A percentile compares a stretch with the other conserved stretches of the same genome.
These are phyloP conservation scores for Melanotaenia duboulayi DNA, from an alignment of 2,113 vertebrate genomes.

Conservation along the genomic window DNA sequence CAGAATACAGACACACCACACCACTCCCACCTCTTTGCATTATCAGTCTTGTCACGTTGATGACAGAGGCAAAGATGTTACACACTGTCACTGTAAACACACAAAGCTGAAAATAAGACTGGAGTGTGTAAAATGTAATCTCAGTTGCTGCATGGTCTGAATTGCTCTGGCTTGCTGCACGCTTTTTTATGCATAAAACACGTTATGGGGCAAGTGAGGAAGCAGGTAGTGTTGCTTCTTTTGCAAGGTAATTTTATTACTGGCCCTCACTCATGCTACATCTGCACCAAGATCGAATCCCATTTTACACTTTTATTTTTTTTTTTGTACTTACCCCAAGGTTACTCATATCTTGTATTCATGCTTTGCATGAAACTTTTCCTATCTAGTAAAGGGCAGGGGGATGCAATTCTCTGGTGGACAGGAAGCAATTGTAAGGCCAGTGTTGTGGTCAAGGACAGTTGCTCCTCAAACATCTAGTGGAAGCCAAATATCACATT, in stretches of 20 bases:
- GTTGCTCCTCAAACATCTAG: neutral
- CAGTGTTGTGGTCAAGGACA: conserved; percentile 9
- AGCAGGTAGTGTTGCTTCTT: conserved; percentile 1
- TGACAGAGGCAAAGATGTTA: conserved; percentile 15
- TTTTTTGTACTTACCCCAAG: conserved; percentile 1
- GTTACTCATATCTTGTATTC: conserved; percentile 16
- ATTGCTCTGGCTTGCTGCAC: conserved; percentile 3
- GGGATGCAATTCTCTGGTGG: neutral
- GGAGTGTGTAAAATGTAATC: conserved; percentile 4
- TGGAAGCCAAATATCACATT: neutral
- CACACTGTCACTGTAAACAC: conserved; percentile 3
- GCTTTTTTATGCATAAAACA: conserved; percentile 9
- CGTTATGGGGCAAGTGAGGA: conserved; percentile 6
- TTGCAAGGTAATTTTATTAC: conserved; percentile 14
- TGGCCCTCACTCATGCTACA: conserved; percentile 35
- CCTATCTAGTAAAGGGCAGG: conserved; percentile 6
- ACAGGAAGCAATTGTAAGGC: conserved; percentile 7
- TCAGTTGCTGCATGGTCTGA: neutral
- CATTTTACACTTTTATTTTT: conserved; percentile 38
- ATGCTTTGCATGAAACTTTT: conserved; percentile 21
- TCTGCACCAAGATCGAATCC: conserved; percentile 37
- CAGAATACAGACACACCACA: neutral
- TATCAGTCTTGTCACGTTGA: conserved; percentile 32
- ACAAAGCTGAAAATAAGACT: conserved; percentile 17
- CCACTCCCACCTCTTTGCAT: conserved; percentile 40